Percentiles rank a stretch among this genome's conserved stretches.
Conservation (phyloP, 92 coral and sea anemone genomes). For the Scolanthus callimorphus region DNA sequence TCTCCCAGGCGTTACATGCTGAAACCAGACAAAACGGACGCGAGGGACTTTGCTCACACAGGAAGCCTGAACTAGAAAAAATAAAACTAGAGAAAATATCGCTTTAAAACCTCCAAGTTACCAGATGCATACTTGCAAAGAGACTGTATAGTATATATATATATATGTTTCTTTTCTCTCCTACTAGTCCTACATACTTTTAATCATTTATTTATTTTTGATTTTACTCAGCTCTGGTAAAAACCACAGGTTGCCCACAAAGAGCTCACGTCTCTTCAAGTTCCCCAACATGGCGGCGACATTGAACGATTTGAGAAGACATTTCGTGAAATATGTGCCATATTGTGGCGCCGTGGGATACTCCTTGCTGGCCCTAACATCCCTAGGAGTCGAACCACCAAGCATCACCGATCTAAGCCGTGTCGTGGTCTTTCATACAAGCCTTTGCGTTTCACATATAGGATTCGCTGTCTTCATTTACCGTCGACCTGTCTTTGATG, state of each 20-base stretch:
- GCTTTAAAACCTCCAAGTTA: no score
- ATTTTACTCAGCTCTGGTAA: not conserved
- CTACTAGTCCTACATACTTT: no score
- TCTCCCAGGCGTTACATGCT: not conserved
- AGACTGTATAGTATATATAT: no score
- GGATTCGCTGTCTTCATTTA: slow-evolving; percentile 77
- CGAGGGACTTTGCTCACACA: not conserved
- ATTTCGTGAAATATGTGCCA: slow-evolving; percentile 69
- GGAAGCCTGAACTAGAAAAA: no score
- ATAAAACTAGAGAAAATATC: no score
- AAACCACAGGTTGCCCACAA: not conserved
- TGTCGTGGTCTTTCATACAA: slow-evolving; percentile 61
- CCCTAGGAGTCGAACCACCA: slow-evolving; percentile 69
- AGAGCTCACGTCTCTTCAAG: no score
- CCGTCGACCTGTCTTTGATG: slow-evolving; percentile 63
- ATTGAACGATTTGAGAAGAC: slow-evolving; percentile 44
- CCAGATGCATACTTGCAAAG: no score
- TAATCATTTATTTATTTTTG: no score
- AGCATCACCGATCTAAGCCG: slow-evolving; percentile 48
- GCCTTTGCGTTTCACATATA: slow-evolving; percentile 66
- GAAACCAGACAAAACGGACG: no score
- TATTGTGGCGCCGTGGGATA: slow-evolving; percentile 80
- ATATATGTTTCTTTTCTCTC: no score
- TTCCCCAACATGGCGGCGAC: slow-evolving; percentile 46
- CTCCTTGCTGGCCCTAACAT: slow-evolving; percentile 66